A percentile compares a stretch with the other conserved stretches of the same genome.
phyloP scores from a whole-genome alignment of 2,113 vertebrate species.

The Hemiprocne comata region DNA sequence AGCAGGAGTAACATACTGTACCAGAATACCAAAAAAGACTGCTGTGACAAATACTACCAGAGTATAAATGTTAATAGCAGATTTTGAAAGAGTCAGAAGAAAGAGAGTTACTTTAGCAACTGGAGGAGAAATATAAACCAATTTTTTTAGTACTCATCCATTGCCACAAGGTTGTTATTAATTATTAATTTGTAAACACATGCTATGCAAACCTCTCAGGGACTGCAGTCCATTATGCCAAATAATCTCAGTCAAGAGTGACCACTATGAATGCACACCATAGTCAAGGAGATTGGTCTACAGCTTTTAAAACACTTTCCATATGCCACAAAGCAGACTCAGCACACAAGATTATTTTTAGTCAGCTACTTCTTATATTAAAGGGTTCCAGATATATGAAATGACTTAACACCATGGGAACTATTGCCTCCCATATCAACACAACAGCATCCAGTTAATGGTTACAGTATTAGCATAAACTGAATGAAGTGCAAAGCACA shows the following conservation, averaged over 20 bases:
- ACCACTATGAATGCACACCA: background rate
- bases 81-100: background rate
- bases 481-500: background rate
- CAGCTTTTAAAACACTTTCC: background rate
- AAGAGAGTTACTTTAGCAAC: background rate
- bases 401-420: background rate
- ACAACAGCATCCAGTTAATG: background rate
- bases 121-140: background rate
- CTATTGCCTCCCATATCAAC: background rate
- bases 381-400: background rate
- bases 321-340: background rate
- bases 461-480: background rate
- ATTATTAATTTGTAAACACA: background rate
- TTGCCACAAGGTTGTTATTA: background rate
- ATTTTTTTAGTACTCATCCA: background rate
- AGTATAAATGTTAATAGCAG: background rate
- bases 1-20: slow-evolving; percentile 12
- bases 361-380: background rate
- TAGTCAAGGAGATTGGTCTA: background rate
- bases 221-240: background rate
- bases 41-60: background rate
- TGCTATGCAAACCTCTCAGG: background rate
- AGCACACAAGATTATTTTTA: background rate
- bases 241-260: background rate
- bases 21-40: background rate